These are phyloP conservation scores for Agonopterix heracliana DNA, from an alignment of 2,888 invertebrate species.

Conservation along the genomic window DNA sequence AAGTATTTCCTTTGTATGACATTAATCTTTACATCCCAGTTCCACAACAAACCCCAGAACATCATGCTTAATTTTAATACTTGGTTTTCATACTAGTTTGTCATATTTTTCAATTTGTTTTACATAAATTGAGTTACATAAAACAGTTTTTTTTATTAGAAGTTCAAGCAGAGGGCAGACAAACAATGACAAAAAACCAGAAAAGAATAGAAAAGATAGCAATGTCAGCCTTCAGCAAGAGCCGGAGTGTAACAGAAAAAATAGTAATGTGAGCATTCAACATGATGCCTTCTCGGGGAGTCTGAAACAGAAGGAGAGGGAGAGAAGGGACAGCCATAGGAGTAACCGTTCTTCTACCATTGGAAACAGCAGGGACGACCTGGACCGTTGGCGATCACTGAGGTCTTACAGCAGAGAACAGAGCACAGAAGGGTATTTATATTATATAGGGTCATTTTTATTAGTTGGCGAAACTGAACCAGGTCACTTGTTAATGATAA, in stretches of 20 bases:
- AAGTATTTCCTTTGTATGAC: too few relatives aligned
- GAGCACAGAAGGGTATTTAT: slow-evolving; percentile 61
- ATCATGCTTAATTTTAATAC: too few relatives aligned
- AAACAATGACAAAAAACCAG: slow-evolving; percentile 53
- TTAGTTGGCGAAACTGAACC: neutral
- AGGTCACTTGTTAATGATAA: too few relatives aligned
- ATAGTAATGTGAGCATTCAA: slow-evolving; percentile 59
- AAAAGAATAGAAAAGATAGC: slow-evolving; percentile 57
- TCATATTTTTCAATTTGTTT: too few relatives aligned
- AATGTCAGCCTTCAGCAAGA: slow-evolving; percentile 55
- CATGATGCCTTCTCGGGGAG: slow-evolving; percentile 44
- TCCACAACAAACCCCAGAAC: too few relatives aligned
- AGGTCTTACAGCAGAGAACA: slow-evolving; percentile 69
- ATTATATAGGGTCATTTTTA: neutral
- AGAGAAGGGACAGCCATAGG: slow-evolving; percentile 58
- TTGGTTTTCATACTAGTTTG: too few relatives aligned
- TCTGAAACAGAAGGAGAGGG: slow-evolving; percentile 49
- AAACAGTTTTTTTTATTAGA: slow-evolving; percentile 23
- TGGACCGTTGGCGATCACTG: slow-evolving; percentile 66
- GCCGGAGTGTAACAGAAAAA: slow-evolving; percentile 45
- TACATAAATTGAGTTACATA: too few relatives aligned
- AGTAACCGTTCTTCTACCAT: slow-evolving; percentile 66
- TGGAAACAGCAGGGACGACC: slow-evolving; percentile 65
- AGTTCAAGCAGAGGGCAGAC: slow-evolving; percentile 65
- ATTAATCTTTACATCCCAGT: too few relatives aligned